Evolutionary conservation across 2,888 invertebrate species (phyloP).

Genomic region (Cerastis rubricosa): DNA sequence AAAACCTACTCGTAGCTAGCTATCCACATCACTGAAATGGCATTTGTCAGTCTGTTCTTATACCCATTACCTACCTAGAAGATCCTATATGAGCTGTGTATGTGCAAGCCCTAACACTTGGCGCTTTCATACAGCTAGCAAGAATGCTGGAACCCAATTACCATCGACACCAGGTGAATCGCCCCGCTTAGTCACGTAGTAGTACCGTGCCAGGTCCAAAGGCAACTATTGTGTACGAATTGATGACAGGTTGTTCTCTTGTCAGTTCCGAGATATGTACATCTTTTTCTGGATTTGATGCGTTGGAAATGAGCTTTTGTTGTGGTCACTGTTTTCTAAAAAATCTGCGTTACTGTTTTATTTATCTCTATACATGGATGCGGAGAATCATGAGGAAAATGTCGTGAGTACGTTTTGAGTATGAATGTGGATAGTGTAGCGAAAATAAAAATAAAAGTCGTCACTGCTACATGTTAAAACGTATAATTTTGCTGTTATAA

Average conservation of each 20-base stretch:
- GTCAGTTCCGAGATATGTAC: conserved; percentile 31
- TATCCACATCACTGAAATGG: background rate
- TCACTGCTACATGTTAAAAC: no score
- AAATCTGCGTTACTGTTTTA: background rate
- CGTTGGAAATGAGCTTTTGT: background rate
- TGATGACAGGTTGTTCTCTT: conserved; percentile 50
- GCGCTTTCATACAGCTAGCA: conserved; percentile 11
- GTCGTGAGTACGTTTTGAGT: no score
- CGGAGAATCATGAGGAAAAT: no score
- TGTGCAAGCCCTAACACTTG: background rate
- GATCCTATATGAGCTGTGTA: background rate
- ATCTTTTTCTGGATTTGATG: conserved; percentile 28
- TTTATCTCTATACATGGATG: no score
- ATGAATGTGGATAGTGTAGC: no score
- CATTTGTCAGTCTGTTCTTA: background rate
- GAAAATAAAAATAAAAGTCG: no score
- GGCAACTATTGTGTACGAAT: conserved; percentile 52
- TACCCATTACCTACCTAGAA: background rate
- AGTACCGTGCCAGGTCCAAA: conserved; percentile 51
- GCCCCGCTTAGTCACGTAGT: conserved; percentile 60
- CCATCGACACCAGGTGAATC: conserved; percentile 55
- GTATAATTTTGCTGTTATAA: no score
- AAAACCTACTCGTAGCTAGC: background rate
- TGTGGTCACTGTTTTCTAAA: background rate
- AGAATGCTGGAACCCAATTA: conserved; percentile 44